Conservation (phyloP, 2,113 vertebrate genomes). For the Chaetorhynchus papuensis region DNA sequence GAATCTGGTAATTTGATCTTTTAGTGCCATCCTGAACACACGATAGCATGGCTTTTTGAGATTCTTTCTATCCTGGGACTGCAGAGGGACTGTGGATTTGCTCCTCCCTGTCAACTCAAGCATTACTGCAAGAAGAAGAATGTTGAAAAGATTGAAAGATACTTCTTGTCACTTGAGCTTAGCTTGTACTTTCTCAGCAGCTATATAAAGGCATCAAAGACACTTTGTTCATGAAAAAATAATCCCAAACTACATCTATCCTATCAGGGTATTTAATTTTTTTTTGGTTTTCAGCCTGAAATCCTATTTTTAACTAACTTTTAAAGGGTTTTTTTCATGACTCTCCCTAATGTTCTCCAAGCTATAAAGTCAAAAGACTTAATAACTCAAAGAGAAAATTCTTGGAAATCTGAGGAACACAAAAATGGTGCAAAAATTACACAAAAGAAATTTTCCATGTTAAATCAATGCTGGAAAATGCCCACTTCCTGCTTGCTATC, state of each 20-base stretch:
- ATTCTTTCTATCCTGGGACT: background rate
- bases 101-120: background rate
- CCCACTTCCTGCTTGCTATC: background rate
- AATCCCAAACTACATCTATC: background rate
- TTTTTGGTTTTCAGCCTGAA: background rate
- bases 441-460: accelerated
- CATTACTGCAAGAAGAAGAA: background rate
- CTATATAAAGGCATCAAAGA: background rate
- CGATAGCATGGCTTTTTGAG: background rate
- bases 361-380: background rate
- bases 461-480: background rate
- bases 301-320: background rate
- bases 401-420: background rate
- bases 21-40: background rate
- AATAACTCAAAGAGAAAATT: background rate
- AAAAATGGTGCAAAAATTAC: background rate
- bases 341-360: background rate
- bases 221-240: background rate
- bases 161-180: background rate
- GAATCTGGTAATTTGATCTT: background rate
- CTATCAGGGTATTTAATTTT: background rate
- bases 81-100: accelerated
- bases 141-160: background rate
- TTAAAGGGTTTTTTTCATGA: background rate
- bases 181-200: background rate